A percentile compares a stretch with the other conserved stretches of the same genome.
Evolutionary conservation across 2,888 invertebrate genomes (phyloP).

Genomic region (Bellardia pandia): DNA sequence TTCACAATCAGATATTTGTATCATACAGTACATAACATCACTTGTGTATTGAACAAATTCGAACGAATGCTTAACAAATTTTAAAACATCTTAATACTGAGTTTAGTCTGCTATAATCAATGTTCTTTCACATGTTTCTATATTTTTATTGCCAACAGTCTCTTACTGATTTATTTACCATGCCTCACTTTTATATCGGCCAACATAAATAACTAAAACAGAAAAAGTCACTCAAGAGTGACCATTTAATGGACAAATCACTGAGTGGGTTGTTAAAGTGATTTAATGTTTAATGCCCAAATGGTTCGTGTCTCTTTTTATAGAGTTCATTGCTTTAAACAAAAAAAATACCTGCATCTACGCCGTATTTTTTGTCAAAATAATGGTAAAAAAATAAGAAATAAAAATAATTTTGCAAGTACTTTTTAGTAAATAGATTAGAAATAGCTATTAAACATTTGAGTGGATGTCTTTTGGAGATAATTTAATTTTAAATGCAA

Average conservation of each 20-base stretch:
- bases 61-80: too few species aligned
- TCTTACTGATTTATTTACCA: background rate
- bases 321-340: background rate
- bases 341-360: background rate
- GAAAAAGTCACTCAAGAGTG: background rate
- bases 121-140: background rate
- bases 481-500: too few species aligned
- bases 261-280: background rate
- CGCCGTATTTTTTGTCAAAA: too few species aligned
- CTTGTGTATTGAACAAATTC: background rate
- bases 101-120: too few species aligned
- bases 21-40: background rate
- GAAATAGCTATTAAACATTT: too few species aligned
- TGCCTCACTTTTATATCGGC: background rate
- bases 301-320: background rate
- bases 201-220: background rate
- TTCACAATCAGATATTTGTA: too few species aligned
- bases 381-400: too few species aligned
- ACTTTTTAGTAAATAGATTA: too few species aligned
- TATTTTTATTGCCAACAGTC: background rate
- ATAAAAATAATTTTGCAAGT: too few species aligned
- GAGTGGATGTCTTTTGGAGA: too few species aligned
- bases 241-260: slow-evolving; percentile 12
- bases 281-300: background rate
- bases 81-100: too few species aligned